Evolutionary conservation across 2,113 vertebrate species (phyloP), one percentile per base, ranked within the genome.

Genomic region (Gymnobelideus leadbeateri): DNA sequence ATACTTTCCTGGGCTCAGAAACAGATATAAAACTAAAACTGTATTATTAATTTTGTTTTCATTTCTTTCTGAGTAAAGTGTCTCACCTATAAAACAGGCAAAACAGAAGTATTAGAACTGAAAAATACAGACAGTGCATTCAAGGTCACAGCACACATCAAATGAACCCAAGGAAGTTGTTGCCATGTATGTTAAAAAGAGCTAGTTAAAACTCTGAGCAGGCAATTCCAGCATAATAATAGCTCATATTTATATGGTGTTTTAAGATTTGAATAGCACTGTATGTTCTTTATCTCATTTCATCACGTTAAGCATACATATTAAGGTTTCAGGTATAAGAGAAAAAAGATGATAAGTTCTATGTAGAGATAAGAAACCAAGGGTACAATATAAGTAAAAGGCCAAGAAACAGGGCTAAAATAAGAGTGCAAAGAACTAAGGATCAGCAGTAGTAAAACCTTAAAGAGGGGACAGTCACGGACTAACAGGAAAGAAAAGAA

Each of bases 61-160:
- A 52, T 19, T 52, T 95, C 46, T 46, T 94, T 92, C 89, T 89
- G 24, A 94, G 68, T 94, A 96, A 96, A 96, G 92, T 96, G 46
- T 25, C 19, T 92, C 77, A 92, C 0, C 0, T 91, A 24, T 95
- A 92, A 95, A 95, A 95, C 31, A 77, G n/a, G 68, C n/a, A 84
- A 21, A 84, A n/a, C 61, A 77, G 14, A 77, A 84, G 19, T 43
- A 84, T 43, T 43, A 84, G n/a, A n/a, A 84, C 23, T 43, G 68
- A 14, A 84, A 84, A 84, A 84, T 21, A 21, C 7, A 43, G 6
- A 84, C 8, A 84, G n/a, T 84, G 6, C 68, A 43, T n/a, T 84
- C 37, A 84, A 84, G 37, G 68, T n/a, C n/a, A n/a, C 7, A 84
- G 61, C 31, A 84, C 37, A 84, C 16, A 84, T 21, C 68, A 43